Evolutionary conservation across 1,140 invertebrate genomes (phyloP), one percentile per base, ranked within the genome.

Genomic region (Holotrichia oblita): DNA sequence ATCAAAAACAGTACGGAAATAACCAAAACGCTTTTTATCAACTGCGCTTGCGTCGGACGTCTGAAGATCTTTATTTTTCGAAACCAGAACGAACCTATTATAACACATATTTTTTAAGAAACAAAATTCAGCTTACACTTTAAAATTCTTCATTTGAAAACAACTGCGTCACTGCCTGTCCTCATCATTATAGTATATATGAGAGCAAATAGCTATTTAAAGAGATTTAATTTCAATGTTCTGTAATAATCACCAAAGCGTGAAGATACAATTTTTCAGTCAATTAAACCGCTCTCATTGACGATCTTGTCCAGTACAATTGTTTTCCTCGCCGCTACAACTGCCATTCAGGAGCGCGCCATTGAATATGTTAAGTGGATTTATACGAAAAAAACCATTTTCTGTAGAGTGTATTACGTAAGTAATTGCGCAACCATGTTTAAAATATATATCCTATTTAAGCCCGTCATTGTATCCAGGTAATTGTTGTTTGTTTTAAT

Each of bases 361-460:
- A 55, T 55, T 55, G 48, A 55, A 55, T 55, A 17, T 55, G 48
- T 55, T 55, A 55, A 55, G 48, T 17, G 48, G n/a, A 55, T 55
- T 55, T 55, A 55, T 17, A 2, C 48, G 14, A 55, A 55, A 55
- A 34, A 55, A 55, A 55, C 48, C 12, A 17, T 55, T 55, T 10
- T 55, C n/a, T 55, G 48, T 17, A 55, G 48, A 55, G n/a, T 17
- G 17, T 55, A 17, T 17, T 55, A 55, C 48, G 48, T 55, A 55
- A 17, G 17, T 17, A 55, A 17, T 17, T 17, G 48, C 17, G 48
- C n/a, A 55, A 17, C 17, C 17, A 55, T n/a, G 48, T 55, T 55
- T 55, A 55, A 55, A n/a, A 55, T 17, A 55, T 17, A 55, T n/a
- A 55, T 17, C 48, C 14, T 7, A 7, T 17, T 55, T 55, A 55